Conservation (phyloP, 2,113 vertebrate genomes). For the Oplegnathus fasciatus region DNA sequence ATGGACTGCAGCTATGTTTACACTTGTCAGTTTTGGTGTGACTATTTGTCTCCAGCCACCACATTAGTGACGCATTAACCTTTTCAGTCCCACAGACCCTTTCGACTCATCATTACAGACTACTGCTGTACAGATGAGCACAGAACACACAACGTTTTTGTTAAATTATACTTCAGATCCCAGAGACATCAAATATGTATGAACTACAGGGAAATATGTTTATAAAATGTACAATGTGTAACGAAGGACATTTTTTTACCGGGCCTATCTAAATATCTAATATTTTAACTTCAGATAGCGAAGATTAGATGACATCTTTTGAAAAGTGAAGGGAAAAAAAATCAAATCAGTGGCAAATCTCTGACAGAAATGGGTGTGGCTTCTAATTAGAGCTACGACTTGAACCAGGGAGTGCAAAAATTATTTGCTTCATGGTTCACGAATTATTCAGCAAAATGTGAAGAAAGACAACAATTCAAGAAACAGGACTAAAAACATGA, state of each 20-base stretch:
- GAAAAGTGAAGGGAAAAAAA: neutral
- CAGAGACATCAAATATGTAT: neutral
- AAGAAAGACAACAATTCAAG: neutral
- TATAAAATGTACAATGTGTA: neutral
- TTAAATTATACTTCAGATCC: neutral
- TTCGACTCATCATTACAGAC: neutral
- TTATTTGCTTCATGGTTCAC: no score
- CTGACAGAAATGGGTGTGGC: neutral
- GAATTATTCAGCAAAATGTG: neutral
- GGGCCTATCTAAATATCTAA: neutral
- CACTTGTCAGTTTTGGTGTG: neutral
- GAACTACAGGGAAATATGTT: neutral
- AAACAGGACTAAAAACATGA: neutral
- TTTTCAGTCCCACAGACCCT: neutral
- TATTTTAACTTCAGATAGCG: neutral
- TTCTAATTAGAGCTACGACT: neutral
- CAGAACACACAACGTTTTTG: neutral
- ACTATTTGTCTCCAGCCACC: conserved; percentile 1
- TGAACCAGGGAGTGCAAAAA: no score
- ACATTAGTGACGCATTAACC: neutral
- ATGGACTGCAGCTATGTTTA: conserved; percentile 4
- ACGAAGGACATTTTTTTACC: neutral
- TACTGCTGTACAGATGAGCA: neutral
- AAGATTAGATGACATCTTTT: neutral
- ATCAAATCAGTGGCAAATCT: neutral